These are phyloP conservation scores for Potamarius usumacintae DNA, from an alignment of 2,113 vertebrate genomes.

Conservation along the genomic window DNA sequence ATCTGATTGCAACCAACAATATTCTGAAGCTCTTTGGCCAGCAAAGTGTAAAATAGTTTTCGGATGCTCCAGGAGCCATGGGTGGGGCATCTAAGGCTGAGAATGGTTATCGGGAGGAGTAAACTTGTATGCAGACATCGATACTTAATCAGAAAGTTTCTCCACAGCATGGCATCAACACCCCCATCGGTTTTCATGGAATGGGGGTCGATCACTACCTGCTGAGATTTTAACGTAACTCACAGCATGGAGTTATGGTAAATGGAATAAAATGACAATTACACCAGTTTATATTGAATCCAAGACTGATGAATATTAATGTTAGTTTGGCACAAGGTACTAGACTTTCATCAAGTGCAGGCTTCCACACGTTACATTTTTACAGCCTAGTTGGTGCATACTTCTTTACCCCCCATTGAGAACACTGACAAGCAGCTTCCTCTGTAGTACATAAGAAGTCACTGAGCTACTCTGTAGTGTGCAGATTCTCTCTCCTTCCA, in stretches of 20 bases:
- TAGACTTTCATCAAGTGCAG: background rate
- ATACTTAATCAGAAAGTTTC: background rate
- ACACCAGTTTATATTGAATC: background rate
- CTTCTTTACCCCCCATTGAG: background rate
- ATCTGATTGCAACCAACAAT: background rate
- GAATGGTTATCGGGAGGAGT: background rate
- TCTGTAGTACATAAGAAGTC: constrained; percentile 28
- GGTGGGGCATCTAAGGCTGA: background rate
- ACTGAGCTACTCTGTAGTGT: background rate
- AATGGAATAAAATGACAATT: background rate
- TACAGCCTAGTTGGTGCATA: background rate
- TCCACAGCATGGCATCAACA: background rate
- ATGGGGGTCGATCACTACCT: background rate
- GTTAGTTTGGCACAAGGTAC: background rate
- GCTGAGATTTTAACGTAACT: background rate
- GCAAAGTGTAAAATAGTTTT: background rate
- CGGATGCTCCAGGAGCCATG: background rate
- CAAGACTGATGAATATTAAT: background rate
- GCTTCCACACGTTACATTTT: constrained; percentile 8
- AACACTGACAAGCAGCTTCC: constrained; percentile 9
- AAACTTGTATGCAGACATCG: background rate
- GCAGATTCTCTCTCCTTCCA: constrained; percentile 9
- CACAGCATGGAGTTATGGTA: background rate
- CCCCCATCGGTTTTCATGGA: background rate
- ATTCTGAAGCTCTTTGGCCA: background rate